Percentiles rank a stretch among this genome's conserved stretches.
These are phyloP conservation scores for Automeris io DNA, from an alignment of 2,888 invertebrate genomes.

Conservation along the genomic window DNA sequence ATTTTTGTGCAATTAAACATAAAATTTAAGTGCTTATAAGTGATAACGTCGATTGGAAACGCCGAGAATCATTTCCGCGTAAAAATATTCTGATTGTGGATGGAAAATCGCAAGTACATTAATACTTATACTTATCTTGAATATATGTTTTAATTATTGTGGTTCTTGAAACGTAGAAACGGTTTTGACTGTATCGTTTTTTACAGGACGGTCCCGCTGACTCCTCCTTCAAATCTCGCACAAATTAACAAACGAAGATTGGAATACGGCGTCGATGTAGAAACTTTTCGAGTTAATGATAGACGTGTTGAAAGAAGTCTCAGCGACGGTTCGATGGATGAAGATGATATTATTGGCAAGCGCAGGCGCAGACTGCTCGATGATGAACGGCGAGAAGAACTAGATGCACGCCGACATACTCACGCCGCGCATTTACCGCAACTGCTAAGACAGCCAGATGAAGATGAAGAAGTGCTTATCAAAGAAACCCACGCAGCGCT, in stretches of 20 bases:
- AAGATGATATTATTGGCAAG: slow-evolving; percentile 55
- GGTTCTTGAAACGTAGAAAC: slow-evolving; percentile 20
- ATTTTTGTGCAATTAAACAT: slow-evolving; percentile 71
- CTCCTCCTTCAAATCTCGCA: slow-evolving; percentile 76
- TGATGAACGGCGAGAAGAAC: slow-evolving; percentile 55
- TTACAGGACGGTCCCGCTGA: slow-evolving; percentile 73
- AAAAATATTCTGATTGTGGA: slow-evolving; percentile 76
- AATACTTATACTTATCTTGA: slow-evolving; percentile 39
- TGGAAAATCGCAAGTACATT: slow-evolving; percentile 75
- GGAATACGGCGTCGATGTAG: slow-evolving; percentile 77
- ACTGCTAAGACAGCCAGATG: slow-evolving; percentile 51
- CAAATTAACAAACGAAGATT: slow-evolving; percentile 84
- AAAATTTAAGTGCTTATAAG: slow-evolving; percentile 60
- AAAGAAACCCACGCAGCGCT: slow-evolving; percentile 92
- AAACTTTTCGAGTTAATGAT: slow-evolving; percentile 58
- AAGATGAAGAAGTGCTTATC: slow-evolving; percentile 89
- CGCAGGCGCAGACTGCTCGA: slow-evolving; percentile 67
- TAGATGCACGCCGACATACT: slow-evolving; percentile 40
- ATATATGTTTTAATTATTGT: slow-evolving; percentile 22
- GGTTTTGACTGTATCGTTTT: slow-evolving; percentile 42
- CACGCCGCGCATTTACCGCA: slow-evolving; percentile 52
- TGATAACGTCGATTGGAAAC: slow-evolving; percentile 69
- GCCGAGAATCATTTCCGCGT: slow-evolving; percentile 78
- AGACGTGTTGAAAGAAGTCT: slow-evolving; percentile 47
- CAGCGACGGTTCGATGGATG: slow-evolving; percentile 65